These are phyloP conservation scores for Opisthograptis luteolata DNA, from an alignment of 2,888 invertebrate genomes.

Conservation along the genomic window DNA sequence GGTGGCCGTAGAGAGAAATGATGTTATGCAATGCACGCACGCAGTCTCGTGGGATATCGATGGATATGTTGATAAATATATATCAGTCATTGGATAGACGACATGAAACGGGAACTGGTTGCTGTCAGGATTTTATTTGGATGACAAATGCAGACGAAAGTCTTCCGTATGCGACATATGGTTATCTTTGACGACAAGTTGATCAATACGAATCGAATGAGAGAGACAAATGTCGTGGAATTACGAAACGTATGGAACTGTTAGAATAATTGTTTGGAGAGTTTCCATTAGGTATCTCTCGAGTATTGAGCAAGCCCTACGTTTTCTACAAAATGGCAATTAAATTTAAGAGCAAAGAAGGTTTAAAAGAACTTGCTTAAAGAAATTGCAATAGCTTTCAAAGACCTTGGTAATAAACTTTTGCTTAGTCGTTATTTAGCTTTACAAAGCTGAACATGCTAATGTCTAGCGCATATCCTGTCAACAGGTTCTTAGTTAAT, in stretches of 20 bases:
- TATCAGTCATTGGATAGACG: not conserved
- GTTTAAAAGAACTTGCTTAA: too few species aligned
- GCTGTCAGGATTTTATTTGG: not conserved
- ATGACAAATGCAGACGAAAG: not conserved
- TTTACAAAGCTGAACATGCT: not conserved
- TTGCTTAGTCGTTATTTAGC: not conserved
- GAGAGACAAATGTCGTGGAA: not conserved
- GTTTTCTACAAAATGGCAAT: too few species aligned
- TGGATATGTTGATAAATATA: not conserved
- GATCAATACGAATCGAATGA: not conserved
- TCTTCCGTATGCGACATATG: not conserved
- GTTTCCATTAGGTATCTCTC: too few species aligned
- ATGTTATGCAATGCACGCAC: conserved; percentile 14
- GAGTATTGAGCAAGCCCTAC: too few species aligned
- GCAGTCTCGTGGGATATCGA: not conserved
- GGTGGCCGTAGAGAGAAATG: conserved; percentile 18
- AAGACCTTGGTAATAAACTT: too few species aligned
- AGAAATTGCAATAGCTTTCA: too few species aligned
- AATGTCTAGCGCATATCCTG: not conserved
- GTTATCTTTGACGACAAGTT: not conserved
- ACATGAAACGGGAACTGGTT: not conserved
- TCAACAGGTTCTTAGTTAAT: conserved; percentile 37
- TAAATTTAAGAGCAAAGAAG: too few species aligned
- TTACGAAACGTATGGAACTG: too few species aligned
- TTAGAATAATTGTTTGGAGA: too few species aligned